Percentiles rank a stretch among this genome's conserved stretches.
Conservation (phyloP, 2,113 vertebrate genomes). For the human (Homo sapiens) region DNA sequence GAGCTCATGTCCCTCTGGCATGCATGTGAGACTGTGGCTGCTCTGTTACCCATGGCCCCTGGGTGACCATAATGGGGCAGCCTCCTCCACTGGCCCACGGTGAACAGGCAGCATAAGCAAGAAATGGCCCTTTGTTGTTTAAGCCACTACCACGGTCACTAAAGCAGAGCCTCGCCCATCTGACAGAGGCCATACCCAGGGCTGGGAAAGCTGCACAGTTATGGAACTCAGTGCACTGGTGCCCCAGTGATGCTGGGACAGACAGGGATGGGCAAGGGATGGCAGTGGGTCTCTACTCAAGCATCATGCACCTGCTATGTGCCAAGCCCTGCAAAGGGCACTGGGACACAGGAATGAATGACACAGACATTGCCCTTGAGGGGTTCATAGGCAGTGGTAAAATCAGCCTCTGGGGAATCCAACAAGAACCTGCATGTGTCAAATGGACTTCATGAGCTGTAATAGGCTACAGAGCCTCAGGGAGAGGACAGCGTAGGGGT, state of each 20-base stretch:
- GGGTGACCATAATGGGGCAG: no score
- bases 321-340: no score
- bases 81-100: not conserved
- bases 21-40: not conserved
- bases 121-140: not conserved
- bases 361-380: not conserved
- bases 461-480: not conserved
- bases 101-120: not conserved
- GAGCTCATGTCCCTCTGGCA: not conserved
- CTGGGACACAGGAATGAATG: not conserved
- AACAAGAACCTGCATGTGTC: not conserved
- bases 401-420: not conserved
- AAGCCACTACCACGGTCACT: not conserved
- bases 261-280: not conserved
- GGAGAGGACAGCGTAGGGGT: fast-evolving
- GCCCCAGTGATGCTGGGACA: not conserved
- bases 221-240: not conserved
- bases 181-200: no score
- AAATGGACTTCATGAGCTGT: not conserved
- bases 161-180: not conserved
- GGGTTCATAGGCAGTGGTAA: not conserved
- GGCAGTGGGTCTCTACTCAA: not conserved
- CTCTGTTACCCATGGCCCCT: not conserved
- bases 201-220: no score
- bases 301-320: no score